These are phyloP conservation scores for Oeneis ivallda DNA, from an alignment of 2,888 invertebrate species.

Conservation along the genomic window DNA sequence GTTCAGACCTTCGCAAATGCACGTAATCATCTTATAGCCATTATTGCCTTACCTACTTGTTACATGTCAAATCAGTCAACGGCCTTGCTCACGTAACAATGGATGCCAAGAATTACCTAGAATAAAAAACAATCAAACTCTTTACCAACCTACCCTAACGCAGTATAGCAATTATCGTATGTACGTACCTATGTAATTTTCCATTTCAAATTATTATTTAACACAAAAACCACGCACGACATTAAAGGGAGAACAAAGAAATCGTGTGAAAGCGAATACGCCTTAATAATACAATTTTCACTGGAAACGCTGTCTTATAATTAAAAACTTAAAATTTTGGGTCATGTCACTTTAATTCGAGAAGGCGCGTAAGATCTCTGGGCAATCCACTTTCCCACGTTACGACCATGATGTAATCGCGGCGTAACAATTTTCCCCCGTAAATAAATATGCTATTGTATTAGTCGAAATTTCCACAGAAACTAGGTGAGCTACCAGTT, in stretches of 20 bases:
- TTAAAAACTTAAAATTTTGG: slow-evolving; percentile 36
- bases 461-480: slow-evolving; percentile 23
- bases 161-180: not conserved
- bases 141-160: slow-evolving; percentile 38
- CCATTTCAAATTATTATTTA: slow-evolving; percentile 32
- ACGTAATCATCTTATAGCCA: slow-evolving; percentile 42
- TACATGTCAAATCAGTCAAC: slow-evolving; percentile 49
- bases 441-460: slow-evolving; percentile 30
- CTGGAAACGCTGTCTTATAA: slow-evolving; percentile 32
- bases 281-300: slow-evolving; percentile 41
- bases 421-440: slow-evolving; percentile 47
- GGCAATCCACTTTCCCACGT: slow-evolving; percentile 61
- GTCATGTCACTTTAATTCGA: slow-evolving; percentile 34
- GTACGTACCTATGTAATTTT: not conserved
- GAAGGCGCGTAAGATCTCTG: slow-evolving; percentile 25
- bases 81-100: slow-evolving; percentile 55
- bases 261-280: slow-evolving; percentile 59
- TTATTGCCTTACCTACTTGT: slow-evolving; percentile 49
- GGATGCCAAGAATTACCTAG: slow-evolving; percentile 33
- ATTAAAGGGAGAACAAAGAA: slow-evolving; percentile 46
- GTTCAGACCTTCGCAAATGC: slow-evolving; percentile 25
- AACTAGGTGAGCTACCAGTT: slow-evolving; percentile 15
- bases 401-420: slow-evolving; percentile 56
- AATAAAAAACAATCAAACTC: slow-evolving; percentile 31
- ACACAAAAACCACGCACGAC: slow-evolving; percentile 38